Conservation (phyloP, 2,113 vertebrate genomes). For the Thermophis baileyi region DNA sequence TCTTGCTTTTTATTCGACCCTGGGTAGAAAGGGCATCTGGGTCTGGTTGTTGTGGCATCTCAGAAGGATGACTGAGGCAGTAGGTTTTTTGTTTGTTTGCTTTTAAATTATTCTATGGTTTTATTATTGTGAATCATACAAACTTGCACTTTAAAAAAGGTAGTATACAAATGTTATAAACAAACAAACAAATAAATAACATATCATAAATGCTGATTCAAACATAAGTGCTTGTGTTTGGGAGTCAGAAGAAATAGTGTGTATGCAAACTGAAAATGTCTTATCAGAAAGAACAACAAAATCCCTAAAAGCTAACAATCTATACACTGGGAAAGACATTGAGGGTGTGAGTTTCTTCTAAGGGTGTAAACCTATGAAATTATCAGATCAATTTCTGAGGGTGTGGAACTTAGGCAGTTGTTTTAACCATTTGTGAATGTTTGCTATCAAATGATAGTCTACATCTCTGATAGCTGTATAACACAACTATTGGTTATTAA, state of each 20-base stretch:
- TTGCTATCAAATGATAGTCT: conserved; percentile 49
- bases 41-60: not conserved
- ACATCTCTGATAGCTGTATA: conserved; percentile 29
- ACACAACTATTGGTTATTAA: conserved; percentile 9
- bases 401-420: conserved; percentile 20
- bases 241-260: not conserved
- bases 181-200: not conserved
- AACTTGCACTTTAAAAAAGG: not conserved
- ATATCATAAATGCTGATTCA: not conserved
- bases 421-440: conserved; percentile 38
- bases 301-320: not conserved
- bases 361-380: conserved; percentile 22
- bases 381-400: conserved; percentile 29
- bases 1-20: not conserved
- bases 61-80: not conserved
- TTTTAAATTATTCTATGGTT: not conserved
- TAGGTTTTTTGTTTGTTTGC: not conserved
- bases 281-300: not conserved
- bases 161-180: not conserved
- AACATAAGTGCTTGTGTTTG: conserved; percentile 21
- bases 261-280: not conserved
- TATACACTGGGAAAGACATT: not conserved
- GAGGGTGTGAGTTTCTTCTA: not conserved
- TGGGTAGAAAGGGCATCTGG: not conserved
- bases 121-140: not conserved